Percentiles rank a stretch among this genome's conserved stretches.
These are phyloP conservation scores for Erythrolamprus reginae DNA, from an alignment of 2,113 vertebrate genomes.

Conservation along the genomic window DNA sequence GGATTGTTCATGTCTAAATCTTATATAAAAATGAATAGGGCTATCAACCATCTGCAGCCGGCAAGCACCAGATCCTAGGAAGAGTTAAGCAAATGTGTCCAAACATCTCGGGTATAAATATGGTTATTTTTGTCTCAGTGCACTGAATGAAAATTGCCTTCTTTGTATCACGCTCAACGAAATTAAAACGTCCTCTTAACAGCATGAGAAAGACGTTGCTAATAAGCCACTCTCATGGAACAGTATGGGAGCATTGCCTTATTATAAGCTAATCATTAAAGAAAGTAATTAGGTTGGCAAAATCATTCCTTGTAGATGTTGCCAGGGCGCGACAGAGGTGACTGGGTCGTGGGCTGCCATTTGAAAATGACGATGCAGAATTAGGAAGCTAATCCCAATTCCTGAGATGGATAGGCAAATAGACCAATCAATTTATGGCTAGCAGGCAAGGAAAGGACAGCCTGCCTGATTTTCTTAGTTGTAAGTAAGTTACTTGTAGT, in stretches of 20 bases:
- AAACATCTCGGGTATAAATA: slow-evolving; percentile 33
- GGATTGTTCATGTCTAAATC: slow-evolving; percentile 5
- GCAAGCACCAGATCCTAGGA: slow-evolving; percentile 23
- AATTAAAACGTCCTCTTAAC: slow-evolving; percentile 24
- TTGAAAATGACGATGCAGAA: background rate
- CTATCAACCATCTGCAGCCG: slow-evolving; percentile 30
- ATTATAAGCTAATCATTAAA: slow-evolving; percentile 29
- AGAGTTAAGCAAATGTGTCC: slow-evolving; percentile 29
- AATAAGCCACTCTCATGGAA: slow-evolving; percentile 24
- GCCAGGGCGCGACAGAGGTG: background rate
- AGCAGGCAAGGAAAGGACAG: background rate
- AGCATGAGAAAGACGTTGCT: slow-evolving; percentile 22
- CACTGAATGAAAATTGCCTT: slow-evolving; percentile 50
- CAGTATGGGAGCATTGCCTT: slow-evolving; percentile 30
- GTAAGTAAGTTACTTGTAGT: background rate
- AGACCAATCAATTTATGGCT: background rate
- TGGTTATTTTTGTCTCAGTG: slow-evolving; percentile 35
- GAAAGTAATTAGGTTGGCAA: background rate
- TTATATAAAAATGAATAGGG: slow-evolving; percentile 14
- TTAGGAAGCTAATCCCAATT: background rate
- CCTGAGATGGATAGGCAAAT: background rate
- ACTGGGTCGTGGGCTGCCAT: background rate
- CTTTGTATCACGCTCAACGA: slow-evolving; percentile 34
- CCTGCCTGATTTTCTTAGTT: background rate
- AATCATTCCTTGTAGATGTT: background rate